Percentiles rank a stretch among this genome's conserved stretches.
phyloP scores from a whole-genome alignment of 2,888 invertebrate species.

The Dryobotodes eremita region DNA sequence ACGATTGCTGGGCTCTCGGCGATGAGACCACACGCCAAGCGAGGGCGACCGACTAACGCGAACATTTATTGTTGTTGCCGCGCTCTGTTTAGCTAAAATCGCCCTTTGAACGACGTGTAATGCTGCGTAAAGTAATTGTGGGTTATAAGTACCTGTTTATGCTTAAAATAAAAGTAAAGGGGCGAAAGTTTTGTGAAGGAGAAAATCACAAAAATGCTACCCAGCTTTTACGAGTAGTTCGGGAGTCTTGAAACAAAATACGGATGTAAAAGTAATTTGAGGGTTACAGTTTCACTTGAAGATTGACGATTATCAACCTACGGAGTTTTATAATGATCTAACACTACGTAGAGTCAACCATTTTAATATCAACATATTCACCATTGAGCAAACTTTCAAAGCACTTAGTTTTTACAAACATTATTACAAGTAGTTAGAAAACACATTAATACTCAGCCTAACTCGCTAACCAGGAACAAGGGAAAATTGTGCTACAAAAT shows the following conservation, averaged over 20 bases:
- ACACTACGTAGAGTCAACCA: background rate
- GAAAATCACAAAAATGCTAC: slow-evolving; percentile 20
- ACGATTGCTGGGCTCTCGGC: slow-evolving; percentile 77
- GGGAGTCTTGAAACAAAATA: slow-evolving; percentile 20
- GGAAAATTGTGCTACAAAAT: slow-evolving; percentile 45
- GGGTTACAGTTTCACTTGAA: background rate
- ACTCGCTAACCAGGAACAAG: slow-evolving; percentile 36
- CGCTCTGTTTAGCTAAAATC: slow-evolving; percentile 58
- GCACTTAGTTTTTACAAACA: slow-evolving; percentile 28
- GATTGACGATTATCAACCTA: background rate
- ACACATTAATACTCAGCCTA: slow-evolving; percentile 28
- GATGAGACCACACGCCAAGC: slow-evolving; percentile 84
- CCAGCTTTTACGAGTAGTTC: background rate
- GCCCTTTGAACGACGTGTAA: slow-evolving; percentile 59
- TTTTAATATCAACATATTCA: slow-evolving; percentile 1
- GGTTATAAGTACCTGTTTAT: slow-evolving; percentile 60
- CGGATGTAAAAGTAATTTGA: slow-evolving; percentile 7
- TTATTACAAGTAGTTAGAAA: slow-evolving; percentile 24
- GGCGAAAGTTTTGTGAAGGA: slow-evolving; percentile 25
- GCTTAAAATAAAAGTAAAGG: slow-evolving; percentile 38
- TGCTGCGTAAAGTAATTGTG: slow-evolving; percentile 64
- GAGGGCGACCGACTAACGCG: slow-evolving; percentile 60
- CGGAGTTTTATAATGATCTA: background rate
- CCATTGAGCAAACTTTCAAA: slow-evolving; percentile 3
- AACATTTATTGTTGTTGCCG: slow-evolving; percentile 65